Conservation (phyloP, 2,113 vertebrate genomes). For the Falco punctatus region DNA sequence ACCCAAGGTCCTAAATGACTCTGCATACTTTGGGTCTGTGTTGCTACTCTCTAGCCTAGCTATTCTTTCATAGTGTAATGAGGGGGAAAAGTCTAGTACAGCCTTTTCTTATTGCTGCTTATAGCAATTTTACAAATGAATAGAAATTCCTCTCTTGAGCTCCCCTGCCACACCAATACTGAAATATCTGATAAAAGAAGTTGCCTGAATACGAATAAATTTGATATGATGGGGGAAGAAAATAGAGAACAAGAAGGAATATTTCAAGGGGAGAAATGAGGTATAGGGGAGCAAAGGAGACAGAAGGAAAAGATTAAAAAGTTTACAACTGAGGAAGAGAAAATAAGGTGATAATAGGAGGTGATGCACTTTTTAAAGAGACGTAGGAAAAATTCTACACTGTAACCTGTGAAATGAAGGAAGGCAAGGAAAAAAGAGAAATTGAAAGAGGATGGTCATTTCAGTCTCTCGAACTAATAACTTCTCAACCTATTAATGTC, state of each 20-base stretch:
- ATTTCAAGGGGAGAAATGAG: not conserved
- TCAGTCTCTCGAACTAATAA: not conserved
- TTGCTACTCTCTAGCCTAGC: not conserved
- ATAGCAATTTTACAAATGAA: not conserved
- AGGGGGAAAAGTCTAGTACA: not conserved
- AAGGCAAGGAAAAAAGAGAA: not conserved
- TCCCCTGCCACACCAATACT: not conserved
- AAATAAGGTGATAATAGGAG: not conserved
- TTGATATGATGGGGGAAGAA: not conserved
- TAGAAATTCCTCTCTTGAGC: not conserved
- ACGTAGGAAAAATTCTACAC: not conserved
- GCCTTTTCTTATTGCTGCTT: not conserved
- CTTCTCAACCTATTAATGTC: not conserved
- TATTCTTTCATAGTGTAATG: not conserved
- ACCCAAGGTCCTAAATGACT: not conserved
- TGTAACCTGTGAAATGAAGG: not conserved
- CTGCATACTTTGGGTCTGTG: not conserved
- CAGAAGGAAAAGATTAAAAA: not conserved
- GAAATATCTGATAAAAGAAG: not conserved
- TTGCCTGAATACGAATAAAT: not conserved
- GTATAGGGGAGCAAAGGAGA: not conserved
- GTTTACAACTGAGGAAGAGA: not conserved
- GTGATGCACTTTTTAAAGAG: not conserved
- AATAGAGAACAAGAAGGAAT: not conserved
- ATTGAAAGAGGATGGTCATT: not conserved